Percentiles rank a stretch among this genome's conserved stretches.
Evolutionary conservation across 2,888 invertebrate genomes (phyloP).

Genomic region (Amblyjoppa proteus): DNA sequence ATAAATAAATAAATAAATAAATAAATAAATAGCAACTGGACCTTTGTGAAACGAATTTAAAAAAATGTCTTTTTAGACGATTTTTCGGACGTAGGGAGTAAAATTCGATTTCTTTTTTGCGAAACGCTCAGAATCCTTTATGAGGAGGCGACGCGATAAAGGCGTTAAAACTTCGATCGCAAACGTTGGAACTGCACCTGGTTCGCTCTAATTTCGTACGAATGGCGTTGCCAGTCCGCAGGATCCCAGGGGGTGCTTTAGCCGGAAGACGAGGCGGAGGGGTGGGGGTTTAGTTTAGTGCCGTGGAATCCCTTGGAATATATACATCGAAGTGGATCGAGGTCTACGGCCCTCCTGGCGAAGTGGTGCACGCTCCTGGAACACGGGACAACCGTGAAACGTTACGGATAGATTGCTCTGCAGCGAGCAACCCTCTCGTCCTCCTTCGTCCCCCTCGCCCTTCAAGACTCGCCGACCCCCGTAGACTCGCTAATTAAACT

Average conservation of each 20-base stretch:
- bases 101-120: no score
- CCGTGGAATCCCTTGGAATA: constrained; percentile 18
- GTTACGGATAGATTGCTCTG: constrained; percentile 78
- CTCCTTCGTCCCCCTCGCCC: constrained; percentile 18
- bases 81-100: no score
- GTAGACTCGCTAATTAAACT: constrained; percentile 80
- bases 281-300: constrained; percentile 25
- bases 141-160: not conserved
- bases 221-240: constrained; percentile 3
- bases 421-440: constrained; percentile 44
- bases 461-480: constrained; percentile 68
- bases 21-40: no score
- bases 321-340: constrained; percentile 42
- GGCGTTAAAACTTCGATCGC: not conserved
- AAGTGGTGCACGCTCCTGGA: constrained; percentile 53
- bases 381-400: constrained; percentile 68
- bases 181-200: constrained; percentile 17
- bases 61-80: no score
- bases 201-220: constrained; percentile 22
- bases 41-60: no score
- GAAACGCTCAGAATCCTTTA: no score
- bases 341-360: constrained; percentile 40
- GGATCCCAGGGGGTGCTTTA: constrained; percentile 8
- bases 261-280: constrained; percentile 4
- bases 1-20: no score